Evolutionary conservation across 2,797 vertebrate genomes (phyloP), one percentile per base, ranked within the genome.

Genomic region (Coilia nasus): DNA sequence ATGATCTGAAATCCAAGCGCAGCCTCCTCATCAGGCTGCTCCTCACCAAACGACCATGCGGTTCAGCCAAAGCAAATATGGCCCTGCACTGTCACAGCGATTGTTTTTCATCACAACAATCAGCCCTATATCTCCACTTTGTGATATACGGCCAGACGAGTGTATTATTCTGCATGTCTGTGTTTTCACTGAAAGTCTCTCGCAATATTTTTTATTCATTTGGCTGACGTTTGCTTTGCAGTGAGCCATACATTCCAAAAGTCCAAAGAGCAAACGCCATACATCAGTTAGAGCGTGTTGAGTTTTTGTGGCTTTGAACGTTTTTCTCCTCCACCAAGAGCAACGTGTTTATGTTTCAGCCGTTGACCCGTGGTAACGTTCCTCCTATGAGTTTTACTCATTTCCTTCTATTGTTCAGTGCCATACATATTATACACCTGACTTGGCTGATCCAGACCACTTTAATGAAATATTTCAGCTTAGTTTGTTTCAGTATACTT

Each of bases 41-140:
- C 64, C 83, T 84, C 88, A 83, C 62, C 82, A 85, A 85, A 89
- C 84, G n/a, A 82, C 83, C 50, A 47, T 56, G 59, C 86, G 83
- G 89, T 89, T 90, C 87, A 91, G 87, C 89, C 87, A 91, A 91
- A 82, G 82, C 80, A 88, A 89, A 87, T 82, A 87, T n/a, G 67
- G 5, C 71, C 82, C 75, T 81, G 83, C n/a, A 86, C 7, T 56
- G 86, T 81, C 56, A 64, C 83, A 81, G n/a, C 62, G 31, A 84
- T 85, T 87, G 81, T 89, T 89, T 89, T 87, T 90, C 82, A 85
- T 86, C 81, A 82, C 59, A 82, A 84, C 82, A 60, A 78, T 88
- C 71, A n/a, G 56, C 85, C 54, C 83, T 85, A 81, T 83, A 82
- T 67, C 21, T 75, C 81, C 84, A 23, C 7, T 47, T 57, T 25